phyloP scores from a whole-genome alignment of 2,113 vertebrate genomes.

The Felis chaus region DNA sequence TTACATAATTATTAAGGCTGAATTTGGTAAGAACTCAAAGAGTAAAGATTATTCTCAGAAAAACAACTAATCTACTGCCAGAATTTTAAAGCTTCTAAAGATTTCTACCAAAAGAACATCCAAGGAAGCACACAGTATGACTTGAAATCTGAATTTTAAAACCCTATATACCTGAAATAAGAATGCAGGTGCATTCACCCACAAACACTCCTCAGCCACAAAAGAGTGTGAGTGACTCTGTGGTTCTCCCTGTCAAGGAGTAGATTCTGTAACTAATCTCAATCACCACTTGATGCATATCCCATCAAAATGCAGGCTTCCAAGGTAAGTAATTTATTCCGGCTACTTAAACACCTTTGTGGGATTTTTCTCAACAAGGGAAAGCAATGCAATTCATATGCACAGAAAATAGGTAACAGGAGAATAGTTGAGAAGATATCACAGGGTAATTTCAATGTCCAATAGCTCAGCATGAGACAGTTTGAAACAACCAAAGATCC shows the following conservation, averaged over 20 bases:
- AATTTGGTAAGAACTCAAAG: slow-evolving; percentile 46
- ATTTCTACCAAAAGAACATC: neutral
- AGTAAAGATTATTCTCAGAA: slow-evolving; percentile 1
- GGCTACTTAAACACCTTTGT: neutral
- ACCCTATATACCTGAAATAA: neutral
- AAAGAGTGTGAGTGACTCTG: neutral
- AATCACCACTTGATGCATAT: neutral
- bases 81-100: neutral
- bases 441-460: neutral
- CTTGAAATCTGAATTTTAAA: neutral
- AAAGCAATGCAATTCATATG: neutral
- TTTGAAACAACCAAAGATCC: neutral
- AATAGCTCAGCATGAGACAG: neutral
- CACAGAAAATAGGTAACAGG: neutral
- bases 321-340: neutral
- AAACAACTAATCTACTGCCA: neutral
- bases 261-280: neutral
- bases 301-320: neutral
- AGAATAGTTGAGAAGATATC: neutral
- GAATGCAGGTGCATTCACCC: neutral
- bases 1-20: neutral
- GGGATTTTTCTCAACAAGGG: neutral
- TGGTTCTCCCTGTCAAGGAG: neutral
- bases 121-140: neutral
- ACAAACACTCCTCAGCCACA: neutral